Percentiles rank a stretch among this genome's conserved stretches.
Evolutionary conservation across 2,113 vertebrate species (phyloP).

Genomic region (Astur gentilis): DNA sequence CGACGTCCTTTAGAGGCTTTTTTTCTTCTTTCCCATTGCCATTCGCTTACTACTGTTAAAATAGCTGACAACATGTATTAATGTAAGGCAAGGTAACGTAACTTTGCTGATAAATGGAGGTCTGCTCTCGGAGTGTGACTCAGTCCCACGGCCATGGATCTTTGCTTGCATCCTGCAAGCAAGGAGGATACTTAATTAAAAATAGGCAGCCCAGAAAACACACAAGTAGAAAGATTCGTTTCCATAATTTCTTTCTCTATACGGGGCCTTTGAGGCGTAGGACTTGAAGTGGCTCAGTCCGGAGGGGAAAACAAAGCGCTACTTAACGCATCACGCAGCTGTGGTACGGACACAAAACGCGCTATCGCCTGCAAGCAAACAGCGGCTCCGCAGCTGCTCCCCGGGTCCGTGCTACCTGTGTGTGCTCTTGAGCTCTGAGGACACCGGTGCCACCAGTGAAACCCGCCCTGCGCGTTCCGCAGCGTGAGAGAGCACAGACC

Average conservation of each 20-base stretch:
- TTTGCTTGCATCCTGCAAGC: background rate
- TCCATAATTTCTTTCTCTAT: background rate
- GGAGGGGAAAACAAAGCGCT: background rate
- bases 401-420: rapidly evolving
- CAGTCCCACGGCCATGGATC: background rate
- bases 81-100: background rate
- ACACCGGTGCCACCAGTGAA: background rate
- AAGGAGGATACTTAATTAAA: background rate
- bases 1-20: background rate
- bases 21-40: background rate
- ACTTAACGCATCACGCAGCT: background rate
- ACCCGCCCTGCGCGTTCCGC: background rate
- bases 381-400: background rate
- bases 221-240: background rate
- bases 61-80: background rate
- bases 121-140: background rate
- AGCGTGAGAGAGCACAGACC: background rate
- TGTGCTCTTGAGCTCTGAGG: background rate
- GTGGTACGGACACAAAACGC: background rate
- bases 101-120: background rate
- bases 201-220: background rate
- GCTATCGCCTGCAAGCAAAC: background rate
- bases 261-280: background rate
- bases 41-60: background rate
- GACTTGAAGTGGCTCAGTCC: background rate